These are phyloP conservation scores for Nemurella pictetii DNA, from an alignment of 2,888 invertebrate species.

Conservation along the genomic window DNA sequence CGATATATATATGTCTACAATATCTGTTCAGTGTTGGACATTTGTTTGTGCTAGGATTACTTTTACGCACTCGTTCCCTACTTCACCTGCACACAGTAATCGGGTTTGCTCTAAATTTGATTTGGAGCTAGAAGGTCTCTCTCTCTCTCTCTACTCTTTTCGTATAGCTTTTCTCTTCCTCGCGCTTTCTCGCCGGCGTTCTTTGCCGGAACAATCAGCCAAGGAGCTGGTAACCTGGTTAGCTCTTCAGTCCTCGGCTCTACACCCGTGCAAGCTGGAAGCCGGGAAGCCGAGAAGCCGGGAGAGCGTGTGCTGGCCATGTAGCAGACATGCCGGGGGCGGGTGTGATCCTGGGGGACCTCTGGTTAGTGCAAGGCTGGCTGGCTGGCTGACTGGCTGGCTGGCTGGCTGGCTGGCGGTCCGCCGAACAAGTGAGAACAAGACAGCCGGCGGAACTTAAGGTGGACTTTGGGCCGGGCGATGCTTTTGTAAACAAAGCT, in stretches of 20 bases:
- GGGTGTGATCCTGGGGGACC: not conserved
- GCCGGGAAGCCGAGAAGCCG: not conserved
- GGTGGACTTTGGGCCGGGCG: not conserved
- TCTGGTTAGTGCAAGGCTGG: conserved; percentile 8
- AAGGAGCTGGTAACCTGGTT: conserved; percentile 38
- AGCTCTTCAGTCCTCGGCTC: conserved; percentile 21
- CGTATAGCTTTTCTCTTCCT: conserved; percentile 14
- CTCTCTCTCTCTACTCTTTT: conserved; percentile 4
- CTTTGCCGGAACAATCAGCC: conserved; percentile 38
- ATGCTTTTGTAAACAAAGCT: conserved; percentile 24
- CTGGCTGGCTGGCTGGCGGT: not conserved
- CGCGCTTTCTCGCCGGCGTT: conserved; percentile 27
- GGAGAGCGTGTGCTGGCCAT: not conserved
- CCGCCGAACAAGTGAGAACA: too few species aligned
- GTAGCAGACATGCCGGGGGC: not conserved
- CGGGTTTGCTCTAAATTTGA: conserved; percentile 32
- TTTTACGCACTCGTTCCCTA: conserved; percentile 24
- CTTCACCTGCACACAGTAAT: conserved; percentile 21
- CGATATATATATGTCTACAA: not conserved
- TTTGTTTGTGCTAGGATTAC: conserved; percentile 39
- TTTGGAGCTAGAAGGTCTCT: not conserved
- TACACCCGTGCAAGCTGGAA: too few species aligned
- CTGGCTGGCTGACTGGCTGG: not conserved
- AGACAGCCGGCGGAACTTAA: not conserved
- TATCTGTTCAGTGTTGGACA: conserved; percentile 17